Evolutionary conservation across 2,113 vertebrate genomes (phyloP).

Genomic region (Thamnophis sirtalis): DNA sequence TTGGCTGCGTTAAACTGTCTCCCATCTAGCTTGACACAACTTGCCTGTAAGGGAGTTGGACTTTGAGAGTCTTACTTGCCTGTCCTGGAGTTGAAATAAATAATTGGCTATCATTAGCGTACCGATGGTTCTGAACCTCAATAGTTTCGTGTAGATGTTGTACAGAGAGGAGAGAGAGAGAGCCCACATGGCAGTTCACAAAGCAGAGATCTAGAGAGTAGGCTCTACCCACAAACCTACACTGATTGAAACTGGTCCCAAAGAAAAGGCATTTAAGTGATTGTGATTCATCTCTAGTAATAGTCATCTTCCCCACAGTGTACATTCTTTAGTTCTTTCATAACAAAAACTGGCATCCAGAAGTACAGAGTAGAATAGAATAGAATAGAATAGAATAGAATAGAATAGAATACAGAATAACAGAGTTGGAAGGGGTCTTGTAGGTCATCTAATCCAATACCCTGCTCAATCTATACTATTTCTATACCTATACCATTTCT

Average conservation of each 20-base stretch:
- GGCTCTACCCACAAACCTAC: not conserved
- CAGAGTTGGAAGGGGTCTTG: no score
- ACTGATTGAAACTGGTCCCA: not conserved
- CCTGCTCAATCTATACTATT: no score
- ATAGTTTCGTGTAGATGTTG: not conserved
- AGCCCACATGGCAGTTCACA: not conserved
- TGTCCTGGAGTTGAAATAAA: not conserved
- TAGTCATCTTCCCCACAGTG: not conserved
- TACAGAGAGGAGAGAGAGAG: not conserved
- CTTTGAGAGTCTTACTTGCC: not conserved
- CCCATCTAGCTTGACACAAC: no score
- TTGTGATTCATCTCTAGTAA: not conserved
- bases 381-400: no score
- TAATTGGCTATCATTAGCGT: not conserved
- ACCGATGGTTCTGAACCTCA: not conserved
- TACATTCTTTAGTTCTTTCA: not conserved
- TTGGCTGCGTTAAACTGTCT: no score
- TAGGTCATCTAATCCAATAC: no score
- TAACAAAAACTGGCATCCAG: not conserved
- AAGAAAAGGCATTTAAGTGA: not conserved
- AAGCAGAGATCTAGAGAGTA: not conserved
- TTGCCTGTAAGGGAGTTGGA: no score
- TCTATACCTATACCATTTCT: no score
- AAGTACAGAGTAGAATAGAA: not conserved
- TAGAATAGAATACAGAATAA: no score